Percentiles rank a stretch among this genome's conserved stretches.
phyloP scores from a whole-genome alignment of 2,113 vertebrate genomes.

The Cheilinus undulatus region DNA sequence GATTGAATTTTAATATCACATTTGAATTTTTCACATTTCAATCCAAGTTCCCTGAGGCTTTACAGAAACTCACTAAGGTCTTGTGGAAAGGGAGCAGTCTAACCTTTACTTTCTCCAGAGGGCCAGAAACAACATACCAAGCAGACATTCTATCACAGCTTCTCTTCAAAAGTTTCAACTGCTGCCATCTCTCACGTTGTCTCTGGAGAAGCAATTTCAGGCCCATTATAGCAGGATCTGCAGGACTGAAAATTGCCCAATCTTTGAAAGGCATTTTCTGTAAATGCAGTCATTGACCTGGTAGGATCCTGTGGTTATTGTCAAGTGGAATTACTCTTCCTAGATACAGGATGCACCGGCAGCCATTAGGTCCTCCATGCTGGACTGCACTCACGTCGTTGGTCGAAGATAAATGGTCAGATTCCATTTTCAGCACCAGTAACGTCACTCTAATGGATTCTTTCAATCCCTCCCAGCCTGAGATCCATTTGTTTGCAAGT shows the following conservation, averaged over 20 bases:
- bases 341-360: constrained; percentile 10
- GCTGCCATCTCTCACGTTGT: constrained; percentile 5
- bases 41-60: too few species aligned
- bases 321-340: constrained; percentile 55
- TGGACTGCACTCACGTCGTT: constrained; percentile 17
- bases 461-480: constrained; percentile 54
- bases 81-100: too few species aligned
- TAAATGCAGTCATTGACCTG: constrained; percentile 55
- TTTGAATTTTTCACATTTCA: too few species aligned
- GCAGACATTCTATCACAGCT: not conserved
- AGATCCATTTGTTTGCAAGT: constrained; percentile 70
- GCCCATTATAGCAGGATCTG: constrained; percentile 42
- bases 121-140: too few species aligned
- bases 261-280: constrained; percentile 48
- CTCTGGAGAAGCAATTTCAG: constrained; percentile 46
- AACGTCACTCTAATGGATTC: constrained; percentile 62
- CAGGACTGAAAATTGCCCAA: constrained; percentile 57
- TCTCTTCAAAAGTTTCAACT: constrained; percentile 24
- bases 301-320: constrained; percentile 54
- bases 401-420: constrained; percentile 57
- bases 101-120: too few species aligned
- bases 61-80: too few species aligned
- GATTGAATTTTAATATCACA: too few species aligned
- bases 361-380: constrained; percentile 24
- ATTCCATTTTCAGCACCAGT: constrained; percentile 32